Evolutionary conservation across 2,888 invertebrate species (phyloP).

Genomic region (Drosophila recens): DNA sequence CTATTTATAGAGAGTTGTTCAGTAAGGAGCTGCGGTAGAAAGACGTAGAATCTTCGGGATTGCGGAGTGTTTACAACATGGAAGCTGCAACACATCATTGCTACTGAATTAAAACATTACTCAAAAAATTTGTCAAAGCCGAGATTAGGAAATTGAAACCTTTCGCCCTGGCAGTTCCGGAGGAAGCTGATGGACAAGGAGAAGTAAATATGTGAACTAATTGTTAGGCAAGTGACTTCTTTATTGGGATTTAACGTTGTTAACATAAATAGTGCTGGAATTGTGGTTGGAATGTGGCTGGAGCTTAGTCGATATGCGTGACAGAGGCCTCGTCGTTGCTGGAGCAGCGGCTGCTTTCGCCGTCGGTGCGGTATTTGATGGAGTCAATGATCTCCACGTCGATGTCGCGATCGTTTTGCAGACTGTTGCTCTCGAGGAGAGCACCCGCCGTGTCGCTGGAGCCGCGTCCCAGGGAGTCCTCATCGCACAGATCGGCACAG

Average conservation of each 20-base stretch:
- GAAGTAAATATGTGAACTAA: background rate
- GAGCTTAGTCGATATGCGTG: slow-evolving; percentile 82
- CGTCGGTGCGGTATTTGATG: slow-evolving; percentile 82
- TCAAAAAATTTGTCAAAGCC: too few relatives aligned
- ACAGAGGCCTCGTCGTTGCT: slow-evolving; percentile 82
- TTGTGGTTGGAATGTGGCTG: background rate
- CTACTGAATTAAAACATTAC: too few relatives aligned
- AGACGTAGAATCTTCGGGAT: too few relatives aligned
- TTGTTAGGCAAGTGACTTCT: slow-evolving; percentile 1
- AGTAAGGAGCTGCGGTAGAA: too few relatives aligned
- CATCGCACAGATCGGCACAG: slow-evolving; percentile 77
- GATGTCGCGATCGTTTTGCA: slow-evolving; percentile 80
- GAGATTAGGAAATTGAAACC: background rate
- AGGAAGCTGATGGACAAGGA: background rate
- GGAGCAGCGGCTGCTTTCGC: slow-evolving; percentile 79
- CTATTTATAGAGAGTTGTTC: too few relatives aligned
- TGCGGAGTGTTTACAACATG: too few relatives aligned
- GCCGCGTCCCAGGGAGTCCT: slow-evolving; percentile 76
- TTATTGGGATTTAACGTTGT: slow-evolving; percentile 19
- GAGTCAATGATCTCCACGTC: slow-evolving; percentile 85
- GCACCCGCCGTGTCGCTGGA: slow-evolving; percentile 59
- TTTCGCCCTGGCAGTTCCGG: background rate
- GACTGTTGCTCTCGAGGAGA: slow-evolving; percentile 43
- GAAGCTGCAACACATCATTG: too few relatives aligned
- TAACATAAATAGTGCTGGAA: background rate